Evolutionary conservation across 2,113 vertebrate genomes (phyloP), one percentile per base, ranked within the genome.

Genomic region (Nycticebus coucang): DNA sequence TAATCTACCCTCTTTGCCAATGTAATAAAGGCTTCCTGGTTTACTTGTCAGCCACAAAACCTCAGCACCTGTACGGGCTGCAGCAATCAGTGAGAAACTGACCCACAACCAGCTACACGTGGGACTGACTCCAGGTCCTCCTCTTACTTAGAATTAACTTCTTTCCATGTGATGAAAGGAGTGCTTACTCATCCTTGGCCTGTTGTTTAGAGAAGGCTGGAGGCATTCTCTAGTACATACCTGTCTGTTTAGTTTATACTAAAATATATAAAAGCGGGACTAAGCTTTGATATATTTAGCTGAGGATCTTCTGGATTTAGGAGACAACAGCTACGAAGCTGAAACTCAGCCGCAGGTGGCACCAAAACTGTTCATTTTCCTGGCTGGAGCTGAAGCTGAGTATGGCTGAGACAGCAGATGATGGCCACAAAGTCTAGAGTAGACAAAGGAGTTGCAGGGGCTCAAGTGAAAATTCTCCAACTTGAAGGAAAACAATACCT

Each of bases 371-470:
- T 30, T 1, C 33, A 8, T 6, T 41, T n/a, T 26, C 55, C 41
- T 50, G 0, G 30, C 30, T 21, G 35, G 57, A 33, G 2, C 1
- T 35, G 57, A 69, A 80, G 59, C 15, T 30, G 37, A 66, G 7
- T 17, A 4, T 37, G 41, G 13, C 62, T 30, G 53, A 28, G 11
- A 13, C 69, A 45, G 22, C 64, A 37, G 14, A 9, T n/a, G 15
- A n/a, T n/a, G 53, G 10, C 30, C 26, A 19, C 26, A 35, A 59
- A 1, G 1, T 13, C 33, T 24, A 68, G 10, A 2, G 0, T 17
- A n/a, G 8, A 78, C 24, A 71, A 37, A 50, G 9, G 64, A 18
- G 13, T 10, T 14, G 14, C 64, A 11, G 30, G 59, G 12, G 33
- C 7, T 24, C 4, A 24, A 4, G 18, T 18, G 18, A 33, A 81